Evolutionary conservation across 2,113 vertebrate genomes (phyloP).

Genomic region (Tympanuchus pallidicinctus): DNA sequence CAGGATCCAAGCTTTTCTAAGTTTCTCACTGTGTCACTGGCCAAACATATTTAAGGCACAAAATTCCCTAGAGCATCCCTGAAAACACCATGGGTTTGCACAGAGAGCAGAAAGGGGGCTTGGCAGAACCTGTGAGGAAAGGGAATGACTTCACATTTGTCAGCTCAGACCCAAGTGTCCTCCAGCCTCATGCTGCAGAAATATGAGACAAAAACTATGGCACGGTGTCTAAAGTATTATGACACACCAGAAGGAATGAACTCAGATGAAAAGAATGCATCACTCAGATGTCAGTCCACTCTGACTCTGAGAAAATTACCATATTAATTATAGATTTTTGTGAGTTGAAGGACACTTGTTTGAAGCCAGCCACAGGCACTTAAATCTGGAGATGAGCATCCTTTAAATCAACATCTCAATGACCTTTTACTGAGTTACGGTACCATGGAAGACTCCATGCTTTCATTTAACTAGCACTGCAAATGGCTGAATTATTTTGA

Average conservation of each 20-base stretch:
- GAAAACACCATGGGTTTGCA: not conserved
- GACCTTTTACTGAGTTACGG: not conserved
- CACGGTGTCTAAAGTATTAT: not conserved
- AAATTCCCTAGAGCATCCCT: not conserved
- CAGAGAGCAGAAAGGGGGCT: not conserved
- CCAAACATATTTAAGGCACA: not conserved
- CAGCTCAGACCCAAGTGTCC: not conserved
- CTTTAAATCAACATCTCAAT: not conserved
- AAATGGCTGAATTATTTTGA: not conserved
- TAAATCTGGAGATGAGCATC: not conserved
- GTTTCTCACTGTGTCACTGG: not conserved
- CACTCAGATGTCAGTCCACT: not conserved
- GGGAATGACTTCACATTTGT: not conserved
- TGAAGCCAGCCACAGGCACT: not conserved
- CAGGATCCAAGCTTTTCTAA: not conserved
- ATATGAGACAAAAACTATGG: not conserved
- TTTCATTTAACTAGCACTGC: not conserved
- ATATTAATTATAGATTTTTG: not conserved
- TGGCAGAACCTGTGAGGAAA: not conserved
- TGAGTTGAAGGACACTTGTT: not conserved
- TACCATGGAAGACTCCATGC: not conserved
- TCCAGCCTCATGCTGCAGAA: not conserved
- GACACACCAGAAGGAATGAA: not conserved
- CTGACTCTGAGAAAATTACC: not conserved
- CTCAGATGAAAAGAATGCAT: not conserved